Conservation (phyloP, 2,113 vertebrate species). For the Glareola pratincola region DNA sequence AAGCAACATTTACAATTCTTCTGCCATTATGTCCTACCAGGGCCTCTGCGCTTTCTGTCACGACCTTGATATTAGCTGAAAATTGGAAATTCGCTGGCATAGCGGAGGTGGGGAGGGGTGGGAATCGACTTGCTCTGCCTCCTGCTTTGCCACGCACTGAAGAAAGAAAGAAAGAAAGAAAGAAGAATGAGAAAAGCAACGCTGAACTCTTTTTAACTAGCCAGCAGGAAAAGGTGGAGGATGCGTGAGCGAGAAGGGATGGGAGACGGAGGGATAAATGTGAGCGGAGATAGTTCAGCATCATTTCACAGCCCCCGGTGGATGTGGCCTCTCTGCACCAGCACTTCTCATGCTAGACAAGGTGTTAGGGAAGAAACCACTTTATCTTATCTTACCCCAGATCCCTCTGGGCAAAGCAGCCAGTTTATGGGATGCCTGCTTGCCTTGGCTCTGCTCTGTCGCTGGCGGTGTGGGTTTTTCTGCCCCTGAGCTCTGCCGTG, state of each 20-base stretch:
- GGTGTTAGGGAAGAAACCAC: neutral
- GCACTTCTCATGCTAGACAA: neutral
- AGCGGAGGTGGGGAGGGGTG: slow-evolving; percentile 70
- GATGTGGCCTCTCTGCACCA: fast-evolving
- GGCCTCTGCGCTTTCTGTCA: slow-evolving; percentile 89
- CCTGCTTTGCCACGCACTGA: neutral
- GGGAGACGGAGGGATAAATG: neutral
- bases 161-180: neutral
- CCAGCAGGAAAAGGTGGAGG: neutral
- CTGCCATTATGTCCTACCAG: slow-evolving; percentile 98
- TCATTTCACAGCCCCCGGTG: fast-evolving
- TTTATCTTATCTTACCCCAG: neutral
- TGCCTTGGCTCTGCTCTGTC: fast-evolving
- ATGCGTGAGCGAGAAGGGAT: fast-evolving
- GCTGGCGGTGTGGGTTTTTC: neutral
- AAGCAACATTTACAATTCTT: slow-evolving; percentile 96
- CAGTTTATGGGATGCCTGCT: neutral
- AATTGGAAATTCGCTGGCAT: slow-evolving; percentile 93
- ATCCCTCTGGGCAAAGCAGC: neutral
- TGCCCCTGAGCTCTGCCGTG: neutral
- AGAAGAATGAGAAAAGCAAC: fast-evolving
- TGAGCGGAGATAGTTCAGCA: fast-evolving
- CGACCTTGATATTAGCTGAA: slow-evolving; percentile 94
- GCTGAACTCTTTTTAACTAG: neutral
- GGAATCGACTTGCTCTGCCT: neutral